Base-by-base conservation (phyloP, 2,888 invertebrate species). In the Didymodactylos carnosus region DNA sequence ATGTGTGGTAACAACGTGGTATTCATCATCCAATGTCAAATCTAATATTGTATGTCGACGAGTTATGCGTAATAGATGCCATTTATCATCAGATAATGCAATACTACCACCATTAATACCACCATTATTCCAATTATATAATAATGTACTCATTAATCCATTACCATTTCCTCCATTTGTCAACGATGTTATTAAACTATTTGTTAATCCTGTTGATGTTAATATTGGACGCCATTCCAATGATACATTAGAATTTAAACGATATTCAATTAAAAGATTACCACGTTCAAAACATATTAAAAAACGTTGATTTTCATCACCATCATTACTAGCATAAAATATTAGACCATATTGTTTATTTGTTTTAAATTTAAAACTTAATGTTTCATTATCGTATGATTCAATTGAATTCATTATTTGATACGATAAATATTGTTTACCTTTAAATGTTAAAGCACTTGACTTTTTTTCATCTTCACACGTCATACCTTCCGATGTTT, bases 401-500 rank as follows among this genome's bases (percentile, higher is more conserved):
- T n/a, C n/a, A 11, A 62, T n/a, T 13, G 62, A 5, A 19, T 13
- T 14, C 8, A 35, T 35, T 11, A 62, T 16, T 35, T 35, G 16
- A 35, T 62, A 62, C n/a, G 19, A 19, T n/a, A 62, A 62, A 62
- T 19, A 62, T 16, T 19, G 29, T 62, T 62, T 62, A 62, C 62
- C 62, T 35, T 62, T 62, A n/a, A 62, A 62, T 62, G 62, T 62
- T 35, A 62, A 35, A 35, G 29, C 62, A 62, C 35, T 35, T 35
- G 62, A 35, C 35, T 35, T 29, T 35, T 35, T 29, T n/a, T 62
- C 62, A 13, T 91, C 89, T 84, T 95, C 93, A 84, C 95, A 97
- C 84, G 89, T 90, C 78, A 90, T 89, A 39, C 95, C 97, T 82
- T 92, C 91, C 83, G 89, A 94, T 27, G 91, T 89, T 80, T 90